phyloP scores from a whole-genome alignment of 2,113 vertebrate species.

The Microtus ochrogaster region DNA sequence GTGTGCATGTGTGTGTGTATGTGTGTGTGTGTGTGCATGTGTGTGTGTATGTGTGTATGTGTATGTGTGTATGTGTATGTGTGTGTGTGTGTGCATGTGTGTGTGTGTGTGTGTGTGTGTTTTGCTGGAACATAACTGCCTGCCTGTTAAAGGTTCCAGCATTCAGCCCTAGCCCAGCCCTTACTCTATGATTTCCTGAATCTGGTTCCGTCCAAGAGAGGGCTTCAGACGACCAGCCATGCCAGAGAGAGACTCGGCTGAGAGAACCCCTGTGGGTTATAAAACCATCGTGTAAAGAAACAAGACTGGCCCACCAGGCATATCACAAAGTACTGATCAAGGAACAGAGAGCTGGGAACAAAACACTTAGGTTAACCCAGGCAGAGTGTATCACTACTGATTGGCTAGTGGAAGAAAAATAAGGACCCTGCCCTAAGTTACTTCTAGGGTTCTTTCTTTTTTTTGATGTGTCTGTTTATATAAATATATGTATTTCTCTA shows the following conservation, averaged over 20 bases:
- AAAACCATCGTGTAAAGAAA: background rate
- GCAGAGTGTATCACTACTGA: background rate
- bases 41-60: background rate
- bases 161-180: background rate
- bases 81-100: background rate
- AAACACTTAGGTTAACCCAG: background rate
- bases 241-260: background rate
- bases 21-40: background rate
- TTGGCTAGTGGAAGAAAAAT: background rate
- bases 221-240: background rate
- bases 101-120: background rate
- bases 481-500: background rate
- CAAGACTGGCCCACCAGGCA: no score
- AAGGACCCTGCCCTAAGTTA: background rate
- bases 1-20: background rate
- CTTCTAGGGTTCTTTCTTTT: background rate
- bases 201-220: background rate
- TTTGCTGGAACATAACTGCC: background rate
- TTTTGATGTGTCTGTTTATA: slow-evolving; percentile 5
- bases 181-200: background rate
- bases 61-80: background rate
- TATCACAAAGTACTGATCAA: background rate
- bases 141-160: background rate
- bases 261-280: background rate
- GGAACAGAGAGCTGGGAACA: background rate